Evolutionary conservation across 2,888 invertebrate genomes (phyloP).

Genomic region (Tetragonula carbonaria): DNA sequence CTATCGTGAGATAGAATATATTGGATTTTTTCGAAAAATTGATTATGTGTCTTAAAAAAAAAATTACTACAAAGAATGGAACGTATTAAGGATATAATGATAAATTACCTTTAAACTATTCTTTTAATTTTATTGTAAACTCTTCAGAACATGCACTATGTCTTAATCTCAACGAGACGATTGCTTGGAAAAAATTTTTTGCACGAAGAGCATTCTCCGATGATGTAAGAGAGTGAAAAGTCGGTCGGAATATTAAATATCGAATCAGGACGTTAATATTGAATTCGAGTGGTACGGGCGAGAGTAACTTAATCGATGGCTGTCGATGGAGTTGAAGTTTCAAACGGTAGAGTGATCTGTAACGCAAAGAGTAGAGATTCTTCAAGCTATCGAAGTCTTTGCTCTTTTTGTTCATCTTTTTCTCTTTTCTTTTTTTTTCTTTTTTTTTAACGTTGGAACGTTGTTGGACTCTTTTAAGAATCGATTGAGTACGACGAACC

Average conservation of each 20-base stretch:
- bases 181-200: slow-evolving; percentile 2
- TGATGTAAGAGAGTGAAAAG: neutral
- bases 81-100: too few species aligned
- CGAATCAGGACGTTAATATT: neutral
- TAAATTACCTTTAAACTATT: too few species aligned
- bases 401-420: too few species aligned
- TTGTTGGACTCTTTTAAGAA: neutral
- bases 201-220: neutral
- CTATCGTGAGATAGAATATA: too few species aligned
- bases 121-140: too few species aligned
- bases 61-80: too few species aligned
- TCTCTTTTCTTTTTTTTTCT: neutral
- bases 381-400: neutral
- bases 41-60: too few species aligned
- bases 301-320: neutral
- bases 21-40: too few species aligned
- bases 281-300: too few species aligned
- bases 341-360: neutral
- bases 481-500: neutral
- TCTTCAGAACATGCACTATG: too few species aligned
- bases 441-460: neutral
- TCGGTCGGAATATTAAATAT: slow-evolving; percentile 15
- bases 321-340: neutral
- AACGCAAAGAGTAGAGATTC: neutral
- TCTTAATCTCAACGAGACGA: neutral